A percentile compares a stretch with the other conserved stretches of the same genome.
Evolutionary conservation across 2,113 vertebrate genomes (phyloP).

Genomic region (Ginglymostoma cirratum): DNA sequence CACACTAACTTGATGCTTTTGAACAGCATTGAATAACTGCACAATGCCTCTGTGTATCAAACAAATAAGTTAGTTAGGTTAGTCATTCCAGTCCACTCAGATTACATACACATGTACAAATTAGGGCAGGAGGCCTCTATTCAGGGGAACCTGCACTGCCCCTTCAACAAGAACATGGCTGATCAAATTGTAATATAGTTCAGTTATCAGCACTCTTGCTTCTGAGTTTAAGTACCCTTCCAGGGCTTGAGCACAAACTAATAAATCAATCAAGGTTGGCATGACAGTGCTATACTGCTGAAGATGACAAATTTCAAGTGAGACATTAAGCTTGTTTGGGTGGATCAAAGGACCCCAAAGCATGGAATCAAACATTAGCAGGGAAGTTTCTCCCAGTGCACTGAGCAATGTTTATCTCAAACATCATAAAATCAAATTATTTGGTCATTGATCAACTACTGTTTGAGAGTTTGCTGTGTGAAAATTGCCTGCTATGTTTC

Average conservation of each 20-base stretch:
- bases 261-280: neutral
- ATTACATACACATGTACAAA: too few relatives aligned
- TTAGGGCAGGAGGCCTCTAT: too few relatives aligned
- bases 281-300: neutral
- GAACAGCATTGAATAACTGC: conserved; percentile 87
- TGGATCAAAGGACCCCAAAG: neutral
- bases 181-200: too few relatives aligned
- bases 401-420: too few relatives aligned
- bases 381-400: too few relatives aligned
- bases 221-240: neutral
- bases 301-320: neutral
- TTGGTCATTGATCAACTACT: too few relatives aligned
- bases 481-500: too few relatives aligned
- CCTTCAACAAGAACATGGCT: too few relatives aligned
- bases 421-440: too few relatives aligned
- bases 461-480: too few relatives aligned
- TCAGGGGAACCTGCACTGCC: too few relatives aligned
- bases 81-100: neutral
- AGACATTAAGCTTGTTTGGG: neutral
- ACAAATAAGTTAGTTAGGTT: neutral
- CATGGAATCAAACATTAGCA: neutral
- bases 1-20: conserved; percentile 74
- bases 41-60: conserved; percentile 72
- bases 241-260: neutral
- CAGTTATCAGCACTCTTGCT: neutral